phyloP scores from a whole-genome alignment of 2,113 vertebrate genomes.

The Xiphophorus hellerii region DNA sequence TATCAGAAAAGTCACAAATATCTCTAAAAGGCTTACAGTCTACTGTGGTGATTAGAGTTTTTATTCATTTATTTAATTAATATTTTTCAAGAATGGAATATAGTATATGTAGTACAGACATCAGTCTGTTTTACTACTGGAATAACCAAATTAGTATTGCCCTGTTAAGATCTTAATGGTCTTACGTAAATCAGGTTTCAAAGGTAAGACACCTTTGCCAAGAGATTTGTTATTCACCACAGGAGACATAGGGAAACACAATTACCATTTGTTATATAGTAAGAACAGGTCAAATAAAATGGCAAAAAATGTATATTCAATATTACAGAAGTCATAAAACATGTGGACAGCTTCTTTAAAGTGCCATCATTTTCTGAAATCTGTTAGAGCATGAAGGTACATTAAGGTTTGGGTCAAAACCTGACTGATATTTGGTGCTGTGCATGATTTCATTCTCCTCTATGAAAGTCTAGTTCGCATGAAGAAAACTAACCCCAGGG shows the following conservation, averaged over 20 bases:
- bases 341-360: neutral
- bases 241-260: neutral
- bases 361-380: neutral
- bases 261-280: neutral
- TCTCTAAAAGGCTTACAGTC: neutral
- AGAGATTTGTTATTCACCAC: neutral
- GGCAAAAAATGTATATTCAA: neutral
- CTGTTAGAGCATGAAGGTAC: too few relatives aligned
- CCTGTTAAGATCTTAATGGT: neutral
- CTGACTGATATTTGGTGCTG: too few relatives aligned
- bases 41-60: neutral
- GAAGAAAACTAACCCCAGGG: too few relatives aligned
- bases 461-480: too few relatives aligned
- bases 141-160: slow-evolving; percentile 1
- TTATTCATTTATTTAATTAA: neutral
- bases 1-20: neutral
- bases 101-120: neutral
- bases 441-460: too few relatives aligned
- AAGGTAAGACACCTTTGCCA: neutral
- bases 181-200: neutral
- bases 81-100: fast-evolving
- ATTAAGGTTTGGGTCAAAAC: too few relatives aligned
- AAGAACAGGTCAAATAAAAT: neutral
- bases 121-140: neutral
- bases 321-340: neutral